These are phyloP conservation scores for Eremophila alpestris DNA, from an alignment of 2,797 vertebrate genomes.

Conservation along the genomic window DNA sequence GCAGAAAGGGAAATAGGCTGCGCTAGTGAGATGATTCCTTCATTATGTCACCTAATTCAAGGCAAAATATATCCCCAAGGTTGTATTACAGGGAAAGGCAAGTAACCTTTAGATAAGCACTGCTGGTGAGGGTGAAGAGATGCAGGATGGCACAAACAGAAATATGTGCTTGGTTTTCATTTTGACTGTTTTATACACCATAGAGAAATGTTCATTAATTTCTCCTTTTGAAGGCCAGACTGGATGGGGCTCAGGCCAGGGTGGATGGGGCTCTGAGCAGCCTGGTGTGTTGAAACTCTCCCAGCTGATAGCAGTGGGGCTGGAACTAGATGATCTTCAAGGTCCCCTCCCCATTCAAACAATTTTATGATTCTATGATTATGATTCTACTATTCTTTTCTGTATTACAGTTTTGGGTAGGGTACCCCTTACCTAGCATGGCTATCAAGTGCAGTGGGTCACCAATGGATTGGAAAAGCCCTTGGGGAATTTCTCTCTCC, in stretches of 20 bases:
- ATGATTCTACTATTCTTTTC: background rate
- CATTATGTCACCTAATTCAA: background rate
- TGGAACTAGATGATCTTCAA: background rate
- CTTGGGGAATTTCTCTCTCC: background rate
- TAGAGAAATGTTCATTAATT: background rate
- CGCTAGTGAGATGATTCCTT: background rate
- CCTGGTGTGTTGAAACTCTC: background rate
- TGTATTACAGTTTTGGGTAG: background rate
- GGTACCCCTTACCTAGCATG: background rate
- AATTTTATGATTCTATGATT: background rate
- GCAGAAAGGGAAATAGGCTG: constrained; percentile 4
- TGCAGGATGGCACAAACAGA: rapidly evolving
- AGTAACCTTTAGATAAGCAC: background rate
- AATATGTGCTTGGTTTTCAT: background rate
- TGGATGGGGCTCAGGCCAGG: background rate
- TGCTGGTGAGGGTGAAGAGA: rapidly evolving
- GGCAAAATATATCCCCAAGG: background rate
- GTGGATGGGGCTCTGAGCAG: background rate
- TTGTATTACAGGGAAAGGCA: background rate
- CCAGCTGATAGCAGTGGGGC: background rate
- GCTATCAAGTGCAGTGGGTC: background rate
- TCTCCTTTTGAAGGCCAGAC: background rate
- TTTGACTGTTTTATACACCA: background rate
- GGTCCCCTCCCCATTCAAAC: background rate
- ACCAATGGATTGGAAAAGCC: background rate